phyloP scores from a whole-genome alignment of 2,797 vertebrate species.

The Chrosomus eos region DNA sequence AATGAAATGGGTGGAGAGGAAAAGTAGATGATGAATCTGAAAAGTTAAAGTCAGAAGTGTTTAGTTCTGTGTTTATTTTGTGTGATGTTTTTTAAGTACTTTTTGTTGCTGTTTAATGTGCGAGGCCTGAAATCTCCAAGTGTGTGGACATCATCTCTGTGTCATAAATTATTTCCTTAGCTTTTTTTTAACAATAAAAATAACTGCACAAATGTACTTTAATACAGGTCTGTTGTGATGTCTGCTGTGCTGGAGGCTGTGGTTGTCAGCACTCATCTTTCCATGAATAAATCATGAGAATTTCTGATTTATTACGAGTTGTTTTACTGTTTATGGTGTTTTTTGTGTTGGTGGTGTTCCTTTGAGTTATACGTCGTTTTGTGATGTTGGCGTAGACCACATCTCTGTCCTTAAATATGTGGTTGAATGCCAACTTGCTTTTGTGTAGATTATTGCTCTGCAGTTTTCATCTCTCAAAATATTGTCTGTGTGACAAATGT shows the following conservation, averaged over 20 bases:
- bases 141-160: background rate
- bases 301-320: background rate
- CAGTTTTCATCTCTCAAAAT: constrained; percentile 3
- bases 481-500: constrained; percentile 1
- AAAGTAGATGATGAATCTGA: constrained; percentile 11
- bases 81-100: background rate
- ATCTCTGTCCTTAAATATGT: constrained; percentile 5
- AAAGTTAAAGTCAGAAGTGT: background rate
- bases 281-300: background rate
- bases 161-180: background rate
- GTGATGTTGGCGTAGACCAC: background rate
- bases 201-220: background rate
- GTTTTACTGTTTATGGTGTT: background rate
- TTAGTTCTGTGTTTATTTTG: background rate
- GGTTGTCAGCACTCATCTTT: background rate
- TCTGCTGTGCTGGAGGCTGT: background rate
- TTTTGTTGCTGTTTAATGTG: background rate
- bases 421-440: background rate
- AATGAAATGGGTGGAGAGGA: constrained; percentile 23
- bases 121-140: background rate
- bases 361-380: background rate
- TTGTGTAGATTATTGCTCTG: background rate
- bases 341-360: background rate
- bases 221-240: background rate
- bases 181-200: background rate